These are phyloP conservation scores for Drosophila conformis DNA, from an alignment of 2,888 invertebrate species.

Conservation along the genomic window DNA sequence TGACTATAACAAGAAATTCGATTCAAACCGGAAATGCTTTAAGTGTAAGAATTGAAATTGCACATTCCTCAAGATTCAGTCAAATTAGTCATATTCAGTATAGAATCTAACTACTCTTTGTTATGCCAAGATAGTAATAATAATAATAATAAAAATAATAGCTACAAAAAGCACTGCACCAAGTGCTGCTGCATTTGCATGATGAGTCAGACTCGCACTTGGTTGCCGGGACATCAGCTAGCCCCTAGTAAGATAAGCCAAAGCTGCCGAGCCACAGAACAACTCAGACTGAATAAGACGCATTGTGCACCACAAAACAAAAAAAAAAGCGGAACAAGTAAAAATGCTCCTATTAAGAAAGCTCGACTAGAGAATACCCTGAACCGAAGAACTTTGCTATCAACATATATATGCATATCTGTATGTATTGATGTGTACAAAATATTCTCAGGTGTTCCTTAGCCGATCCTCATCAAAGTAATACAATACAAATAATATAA, in stretches of 20 bases:
- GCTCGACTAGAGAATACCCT: background rate
- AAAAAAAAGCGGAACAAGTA: background rate
- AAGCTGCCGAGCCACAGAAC: background rate
- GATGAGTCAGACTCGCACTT: conserved; percentile 5
- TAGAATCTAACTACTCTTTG: background rate
- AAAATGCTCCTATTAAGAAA: background rate
- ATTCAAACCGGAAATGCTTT: too few species aligned
- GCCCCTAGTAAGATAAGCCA: background rate
- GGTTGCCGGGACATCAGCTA: background rate
- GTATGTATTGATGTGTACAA: background rate
- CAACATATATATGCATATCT: background rate
- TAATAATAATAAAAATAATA: background rate
- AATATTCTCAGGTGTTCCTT: background rate
- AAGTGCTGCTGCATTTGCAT: conserved; percentile 12
- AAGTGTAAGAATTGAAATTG: background rate
- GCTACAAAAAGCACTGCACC: background rate
- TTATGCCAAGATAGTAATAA: background rate
- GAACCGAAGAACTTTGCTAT: background rate
- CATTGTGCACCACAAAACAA: conserved; percentile 31
- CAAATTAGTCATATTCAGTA: background rate
- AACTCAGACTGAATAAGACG: conserved; percentile 17
- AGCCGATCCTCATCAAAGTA: background rate
- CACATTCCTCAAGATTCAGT: background rate
- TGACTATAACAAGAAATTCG: background rate
- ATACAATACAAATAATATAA: background rate